Percentiles rank a stretch among this genome's conserved stretches.
phyloP scores from a whole-genome alignment of 2,797 vertebrate species.

The Calcarius lapponicus region DNA sequence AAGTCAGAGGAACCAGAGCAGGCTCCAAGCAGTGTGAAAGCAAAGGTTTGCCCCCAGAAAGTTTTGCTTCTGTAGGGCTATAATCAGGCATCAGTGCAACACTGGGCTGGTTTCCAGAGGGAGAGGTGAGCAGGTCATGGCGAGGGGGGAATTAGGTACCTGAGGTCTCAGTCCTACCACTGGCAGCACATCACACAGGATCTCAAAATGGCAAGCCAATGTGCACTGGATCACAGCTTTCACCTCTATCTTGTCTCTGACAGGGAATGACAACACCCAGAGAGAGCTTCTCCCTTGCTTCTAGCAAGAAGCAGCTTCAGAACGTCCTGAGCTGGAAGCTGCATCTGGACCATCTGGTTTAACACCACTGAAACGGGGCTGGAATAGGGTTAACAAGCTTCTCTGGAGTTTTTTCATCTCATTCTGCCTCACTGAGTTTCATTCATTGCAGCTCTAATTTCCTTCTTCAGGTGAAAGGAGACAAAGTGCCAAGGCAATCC shows the following conservation, averaged over 20 bases:
- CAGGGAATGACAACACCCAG: background rate
- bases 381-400: background rate
- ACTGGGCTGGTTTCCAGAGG: background rate
- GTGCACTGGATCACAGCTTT: background rate
- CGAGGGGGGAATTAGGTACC: background rate
- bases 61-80: background rate
- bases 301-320: background rate
- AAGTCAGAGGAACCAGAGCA: background rate
- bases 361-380: background rate
- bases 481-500: slow-evolving; percentile 53
- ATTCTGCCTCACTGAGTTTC: slow-evolving; percentile 26
- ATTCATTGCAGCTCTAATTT: slow-evolving; percentile 18
- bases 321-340: slow-evolving; percentile 31
- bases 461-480: slow-evolving; percentile 50
- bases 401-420: slow-evolving; percentile 29
- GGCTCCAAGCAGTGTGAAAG: background rate
- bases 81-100: background rate
- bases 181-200: background rate
- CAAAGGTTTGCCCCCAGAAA: background rate
- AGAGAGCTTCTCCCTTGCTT: background rate
- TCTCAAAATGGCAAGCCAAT: background rate
- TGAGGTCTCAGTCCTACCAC: background rate
- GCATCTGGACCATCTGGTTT: slow-evolving; percentile 48
- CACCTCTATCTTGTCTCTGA: background rate
- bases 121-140: background rate